phyloP scores from a whole-genome alignment of 2,888 invertebrate genomes.

The Leptothorax acervorum region DNA sequence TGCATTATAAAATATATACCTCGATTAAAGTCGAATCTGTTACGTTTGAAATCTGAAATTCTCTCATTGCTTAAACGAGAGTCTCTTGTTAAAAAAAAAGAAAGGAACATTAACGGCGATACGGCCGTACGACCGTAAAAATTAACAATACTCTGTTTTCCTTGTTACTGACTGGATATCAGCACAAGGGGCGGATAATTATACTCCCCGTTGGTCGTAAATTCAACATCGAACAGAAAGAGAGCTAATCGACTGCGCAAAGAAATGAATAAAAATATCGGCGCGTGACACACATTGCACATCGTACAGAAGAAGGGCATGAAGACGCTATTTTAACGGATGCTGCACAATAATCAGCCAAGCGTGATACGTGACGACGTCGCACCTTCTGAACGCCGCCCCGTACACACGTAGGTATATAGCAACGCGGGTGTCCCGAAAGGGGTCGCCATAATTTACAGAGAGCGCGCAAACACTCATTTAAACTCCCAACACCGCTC shows the following conservation, averaged over 20 bases:
- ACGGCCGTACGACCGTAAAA: background rate
- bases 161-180: background rate
- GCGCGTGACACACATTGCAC: slow-evolving; percentile 29
- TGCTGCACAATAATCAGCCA: slow-evolving; percentile 62
- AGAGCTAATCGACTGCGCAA: slow-evolving; percentile 26
- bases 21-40: background rate
- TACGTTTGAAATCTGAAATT: background rate
- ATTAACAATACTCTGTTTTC: background rate
- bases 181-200: background rate
- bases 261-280: slow-evolving; percentile 32
- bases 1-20: background rate
- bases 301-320: slow-evolving; percentile 9
- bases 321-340: slow-evolving; percentile 38
- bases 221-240: slow-evolving; percentile 15
- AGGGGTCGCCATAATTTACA: slow-evolving; percentile 79
- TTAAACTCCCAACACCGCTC: slow-evolving; percentile 78
- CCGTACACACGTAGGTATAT: slow-evolving; percentile 38
- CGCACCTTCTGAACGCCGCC: slow-evolving; percentile 53
- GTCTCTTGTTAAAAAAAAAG: background rate
- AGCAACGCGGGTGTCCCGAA: slow-evolving; percentile 59
- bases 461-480: slow-evolving; percentile 80
- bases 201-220: background rate
- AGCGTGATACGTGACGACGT: slow-evolving; percentile 64
- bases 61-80: background rate
- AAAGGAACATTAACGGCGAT: background rate